phyloP scores from a whole-genome alignment of 2,888 invertebrate species.

The Netelia melanura region DNA sequence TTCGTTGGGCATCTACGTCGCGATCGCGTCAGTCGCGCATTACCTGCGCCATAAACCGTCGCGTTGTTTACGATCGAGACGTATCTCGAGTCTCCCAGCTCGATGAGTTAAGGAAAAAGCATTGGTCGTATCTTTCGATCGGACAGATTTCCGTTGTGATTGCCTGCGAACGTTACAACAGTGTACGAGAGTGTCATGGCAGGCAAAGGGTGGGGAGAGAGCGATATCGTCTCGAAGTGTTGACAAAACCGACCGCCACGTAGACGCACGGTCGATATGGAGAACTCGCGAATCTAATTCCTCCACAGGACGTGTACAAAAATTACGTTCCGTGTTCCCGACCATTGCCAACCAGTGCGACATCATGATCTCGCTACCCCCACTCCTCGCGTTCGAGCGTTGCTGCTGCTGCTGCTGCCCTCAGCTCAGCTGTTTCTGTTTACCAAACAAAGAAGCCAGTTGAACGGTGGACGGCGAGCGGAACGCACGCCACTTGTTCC shows the following conservation, averaged over 20 bases:
- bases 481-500: conserved; percentile 69
- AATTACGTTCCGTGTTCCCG: conserved; percentile 12
- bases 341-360: conserved; percentile 52
- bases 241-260: conserved; percentile 24
- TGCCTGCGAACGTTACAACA: too few species aligned
- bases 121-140: neutral
- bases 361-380: conserved; percentile 50
- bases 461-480: conserved; percentile 77
- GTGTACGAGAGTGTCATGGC: neutral
- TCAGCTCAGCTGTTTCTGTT: conserved; percentile 84
- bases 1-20: neutral
- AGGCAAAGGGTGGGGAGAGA: neutral
- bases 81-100: neutral
- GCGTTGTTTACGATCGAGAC: neutral
- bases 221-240: neutral
- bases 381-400: conserved; percentile 41
- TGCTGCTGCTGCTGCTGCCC: conserved; percentile 51
- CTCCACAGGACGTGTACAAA: conserved; percentile 18
- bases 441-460: conserved; percentile 84
- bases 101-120: neutral
- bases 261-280: conserved; percentile 52
- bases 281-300: conserved; percentile 47
- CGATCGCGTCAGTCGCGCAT: neutral
- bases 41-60: neutral
- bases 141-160: neutral